Base-by-base conservation (phyloP, 2,113 vertebrate species). In the Ammodytes marinus region DNA sequence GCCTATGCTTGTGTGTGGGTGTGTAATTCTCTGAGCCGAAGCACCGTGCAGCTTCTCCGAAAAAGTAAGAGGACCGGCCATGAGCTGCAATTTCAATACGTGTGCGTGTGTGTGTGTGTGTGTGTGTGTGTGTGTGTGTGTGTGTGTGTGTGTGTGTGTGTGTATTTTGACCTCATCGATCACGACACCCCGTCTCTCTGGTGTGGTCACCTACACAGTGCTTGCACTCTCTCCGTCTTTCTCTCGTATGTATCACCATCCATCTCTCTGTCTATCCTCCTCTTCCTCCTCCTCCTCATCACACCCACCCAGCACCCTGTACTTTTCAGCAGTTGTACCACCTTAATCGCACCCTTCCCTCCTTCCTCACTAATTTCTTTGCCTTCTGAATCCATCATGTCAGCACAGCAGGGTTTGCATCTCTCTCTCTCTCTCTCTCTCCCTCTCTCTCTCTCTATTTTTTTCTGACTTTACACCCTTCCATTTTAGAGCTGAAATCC, bases 121-220 rank as follows among this genome's bases (percentile, higher is more conserved):
- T 50, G 65, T 19, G 65, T 63, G 60, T 68, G 60, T 12, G 83
- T 19, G 69, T 61, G 80, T 69, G 75, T 17, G 88, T 54, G 73
- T 17, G 39, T 2, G 75, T 45, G 81, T n/a, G 67, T 3, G 43
- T 0, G 49, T 8, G 57, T 77, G 61, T 75, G 55, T 43, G 43
- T 6, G 9, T 37, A 59, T 63, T 64, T 82, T 85, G 86, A 88
- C 88, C 90, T 86, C 91, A 94, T 94, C 82, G 89, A 95, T 95
- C 93, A 94, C 70, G 57, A 86, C 86, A 84, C 83, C 79, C 80
- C 50, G 74, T 87, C 86, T 85, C 82, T 91, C 87, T 77, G 72
- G 82, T 87, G 76, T 89, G 86, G 85, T 93, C 91, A 91, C 80
- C 88, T 90, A 91, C 90, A 90, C 89, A 77, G 68, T 63, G 40